phyloP scores from a whole-genome alignment of 2,797 vertebrate genomes.

The Enteromius mattozi region DNA sequence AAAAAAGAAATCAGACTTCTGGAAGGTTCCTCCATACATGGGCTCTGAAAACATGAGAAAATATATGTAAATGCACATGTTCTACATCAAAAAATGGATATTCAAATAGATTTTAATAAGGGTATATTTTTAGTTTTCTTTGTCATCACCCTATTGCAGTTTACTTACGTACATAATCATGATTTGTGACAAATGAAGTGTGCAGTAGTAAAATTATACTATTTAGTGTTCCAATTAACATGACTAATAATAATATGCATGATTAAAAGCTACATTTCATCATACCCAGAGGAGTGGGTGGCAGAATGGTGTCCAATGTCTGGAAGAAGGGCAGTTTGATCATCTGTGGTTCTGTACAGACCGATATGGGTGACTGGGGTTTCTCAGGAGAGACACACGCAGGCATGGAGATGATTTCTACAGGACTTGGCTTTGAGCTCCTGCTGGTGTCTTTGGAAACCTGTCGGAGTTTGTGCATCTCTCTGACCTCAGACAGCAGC shows the following conservation, averaged over 20 bases:
- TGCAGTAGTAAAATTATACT: not conserved
- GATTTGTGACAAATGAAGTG: not conserved
- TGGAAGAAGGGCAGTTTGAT: constrained; percentile 85
- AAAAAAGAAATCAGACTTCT: constrained; percentile 81
- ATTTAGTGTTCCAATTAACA: not conserved
- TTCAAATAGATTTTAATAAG: not conserved
- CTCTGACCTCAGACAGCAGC: constrained; percentile 84
- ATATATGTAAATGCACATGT: too few species aligned
- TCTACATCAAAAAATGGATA: not conserved
- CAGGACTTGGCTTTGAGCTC: not conserved
- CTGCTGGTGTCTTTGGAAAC: constrained; percentile 54
- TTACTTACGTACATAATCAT: not conserved
- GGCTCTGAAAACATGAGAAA: constrained; percentile 24
- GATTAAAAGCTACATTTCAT: not conserved
- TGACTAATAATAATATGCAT: not conserved
- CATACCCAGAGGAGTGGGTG: constrained; percentile 83
- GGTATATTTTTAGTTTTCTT: too few species aligned
- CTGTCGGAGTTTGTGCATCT: constrained; percentile 82
- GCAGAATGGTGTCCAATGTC: constrained; percentile 83
- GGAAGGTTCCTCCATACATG: constrained; percentile 72
- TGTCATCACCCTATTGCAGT: not conserved
- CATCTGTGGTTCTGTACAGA: constrained; percentile 77
- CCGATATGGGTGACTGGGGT: constrained; percentile 68
- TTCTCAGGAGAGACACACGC: constrained; percentile 68
- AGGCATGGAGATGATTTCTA: constrained; percentile 15